Base-by-base conservation (phyloP, 1,140 invertebrate species). In the Thaumatotibia leucotreta region DNA sequence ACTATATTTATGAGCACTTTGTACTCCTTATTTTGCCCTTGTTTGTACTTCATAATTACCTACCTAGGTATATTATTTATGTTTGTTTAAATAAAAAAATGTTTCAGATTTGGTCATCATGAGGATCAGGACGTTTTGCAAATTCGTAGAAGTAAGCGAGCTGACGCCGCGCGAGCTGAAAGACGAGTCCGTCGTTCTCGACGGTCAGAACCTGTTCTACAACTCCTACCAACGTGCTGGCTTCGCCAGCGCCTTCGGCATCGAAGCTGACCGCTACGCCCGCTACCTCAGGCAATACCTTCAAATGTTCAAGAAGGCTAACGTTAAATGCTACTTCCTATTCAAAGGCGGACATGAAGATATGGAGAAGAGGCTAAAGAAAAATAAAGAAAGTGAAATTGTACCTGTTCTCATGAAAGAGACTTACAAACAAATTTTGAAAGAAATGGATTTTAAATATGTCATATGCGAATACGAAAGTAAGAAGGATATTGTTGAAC, bases 201-300 rank as follows among this genome's bases (percentile, higher is more conserved):
- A 85, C 31, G 83, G 70, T 5, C 76, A 81, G 11, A 80, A 82
- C 29, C 73, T 70, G 32, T 78, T 83, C 20, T 79, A 80, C 49
- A 10, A 31, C 5, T 58, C 67, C 10, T 79, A 82, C 52, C 8
- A 73, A 11, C 9, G 64, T 0, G 68, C 67, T 20, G 32, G 35
- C 1, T 10, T 82, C 0, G 63, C 33, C 1, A 73, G 32, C 22
- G 22, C 23, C 0, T 73, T 77, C 11, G 83, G 81, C 11, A 66
- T 72, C 5, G 80, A 85, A 50, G 61, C 74, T 20, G 63, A 82
- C 22, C 61, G 39, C 8, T 80, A 75, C 24, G 80, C 76, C n/a
- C 29, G 62, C 1, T 69, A 72, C 32, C 3, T 85, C n/a, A 72
- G 64, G 50, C 58, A 66, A 9, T 31, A 68, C 8, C 50, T 85